Evolutionary conservation across 2,888 invertebrate genomes (phyloP), one percentile per base, ranked within the genome.

Genomic region (Acrobasis suavella): DNA sequence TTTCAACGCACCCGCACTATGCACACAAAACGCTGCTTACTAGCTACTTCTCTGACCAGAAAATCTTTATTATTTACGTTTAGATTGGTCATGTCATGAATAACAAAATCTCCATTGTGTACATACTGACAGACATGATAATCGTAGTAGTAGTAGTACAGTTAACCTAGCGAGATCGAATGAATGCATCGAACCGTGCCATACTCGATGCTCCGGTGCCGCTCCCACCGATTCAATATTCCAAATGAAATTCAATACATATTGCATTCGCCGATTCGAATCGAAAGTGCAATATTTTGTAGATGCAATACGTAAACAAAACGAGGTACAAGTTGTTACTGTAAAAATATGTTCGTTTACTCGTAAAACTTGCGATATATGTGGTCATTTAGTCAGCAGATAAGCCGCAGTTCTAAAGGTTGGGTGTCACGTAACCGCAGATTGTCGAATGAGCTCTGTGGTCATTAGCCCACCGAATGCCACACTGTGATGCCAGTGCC

Each of bases 191-290:
- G 68, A 68, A 59, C 69, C 71, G 69, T 68, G 68, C 61, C 64
- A 62, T 60, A 58, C 65, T 60, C 67, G 67, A 63, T 64, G 52
- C 49, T 58, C 62, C 63, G 56, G 62, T 56, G 56, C 62, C 64
- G 46, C 61, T 62, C 50, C 52, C 61, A 68, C 74, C 72, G 72
- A 83, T 84, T 83, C 84, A 81, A 86, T 85, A 83, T 85, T 80
- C 75, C 75, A 79, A 80, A 82, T 85, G 82, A 82, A 85, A 86
- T 87, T 84, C 85, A 86, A 82, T 81, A 80, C 76, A 72, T 72
- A 72, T 77, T 76, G 78, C 78, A 80, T 78, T 77, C 76, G 73
- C 70, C 75, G 76, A 80, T 80, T 76, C 75, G 74, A 76, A 81
- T 77, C 75, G 76, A 74, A 76, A 78, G 73, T 75, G 76, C 73